These are phyloP conservation scores for Nycteola revayana DNA, from an alignment of 2,888 invertebrate genomes.

Conservation along the genomic window DNA sequence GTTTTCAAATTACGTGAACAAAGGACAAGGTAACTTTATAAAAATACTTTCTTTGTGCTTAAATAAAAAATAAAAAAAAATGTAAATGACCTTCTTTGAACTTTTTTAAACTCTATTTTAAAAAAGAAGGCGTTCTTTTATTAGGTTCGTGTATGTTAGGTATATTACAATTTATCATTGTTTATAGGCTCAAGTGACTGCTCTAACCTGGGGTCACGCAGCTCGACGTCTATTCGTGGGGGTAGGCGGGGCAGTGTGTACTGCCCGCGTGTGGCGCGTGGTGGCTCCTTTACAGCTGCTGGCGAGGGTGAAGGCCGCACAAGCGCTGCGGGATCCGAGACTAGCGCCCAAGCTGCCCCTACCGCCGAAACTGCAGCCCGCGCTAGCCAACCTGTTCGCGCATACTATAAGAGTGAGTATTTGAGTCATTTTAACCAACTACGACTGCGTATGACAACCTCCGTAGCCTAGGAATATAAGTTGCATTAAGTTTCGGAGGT, in stretches of 20 bases:
- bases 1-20: no score
- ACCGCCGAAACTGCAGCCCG: slow-evolving; percentile 92
- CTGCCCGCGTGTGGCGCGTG: slow-evolving; percentile 95
- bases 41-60: no score
- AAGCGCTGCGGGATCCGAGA: slow-evolving; percentile 87
- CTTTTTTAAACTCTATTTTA: no score
- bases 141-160: neutral
- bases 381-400: slow-evolving; percentile 93
- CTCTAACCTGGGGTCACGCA: slow-evolving; percentile 99
- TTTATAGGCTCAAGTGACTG: slow-evolving; percentile 90
- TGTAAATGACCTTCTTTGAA: no score
- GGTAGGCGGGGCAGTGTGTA: slow-evolving; percentile 92
- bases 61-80: no score
- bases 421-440: no score
- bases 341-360: slow-evolving; percentile 91
- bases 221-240: slow-evolving; percentile 95
- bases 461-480: no score
- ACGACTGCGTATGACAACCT: no score
- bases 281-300: slow-evolving; percentile 95
- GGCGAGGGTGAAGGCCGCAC: slow-evolving; percentile 91
- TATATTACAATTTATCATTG: no score
- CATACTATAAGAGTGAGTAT: slow-evolving; percentile 94
- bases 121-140: no score
- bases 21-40: no score
- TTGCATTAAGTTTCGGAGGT: no score